Evolutionary conservation across 1,140 invertebrate genomes (phyloP).

Genomic region (Chionoecetes opilio): DNA sequence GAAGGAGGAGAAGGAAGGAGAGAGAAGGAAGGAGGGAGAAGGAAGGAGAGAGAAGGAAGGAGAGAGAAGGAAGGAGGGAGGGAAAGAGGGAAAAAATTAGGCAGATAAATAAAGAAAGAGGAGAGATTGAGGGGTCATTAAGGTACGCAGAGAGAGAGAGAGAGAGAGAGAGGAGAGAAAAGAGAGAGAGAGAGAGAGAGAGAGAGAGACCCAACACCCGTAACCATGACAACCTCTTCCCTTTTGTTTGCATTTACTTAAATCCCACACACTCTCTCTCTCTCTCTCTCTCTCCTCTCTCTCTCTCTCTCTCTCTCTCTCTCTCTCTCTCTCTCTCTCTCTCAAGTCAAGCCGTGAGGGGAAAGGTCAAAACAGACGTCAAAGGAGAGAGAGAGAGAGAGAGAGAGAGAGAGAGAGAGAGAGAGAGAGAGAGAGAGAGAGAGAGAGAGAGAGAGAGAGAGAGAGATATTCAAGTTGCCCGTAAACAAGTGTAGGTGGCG

Average conservation of each 20-base stretch:
- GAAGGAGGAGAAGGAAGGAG: no score
- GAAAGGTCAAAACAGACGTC: neutral
- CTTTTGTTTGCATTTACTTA: neutral
- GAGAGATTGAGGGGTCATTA: neutral
- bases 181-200: slow-evolving; percentile 55
- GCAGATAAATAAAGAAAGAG: neutral
- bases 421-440: slow-evolving; percentile 8
- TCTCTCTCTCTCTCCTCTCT: neutral
- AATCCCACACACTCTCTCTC: slow-evolving; percentile 11
- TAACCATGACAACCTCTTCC: slow-evolving; percentile 38
- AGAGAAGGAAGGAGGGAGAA: no score
- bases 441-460: no score
- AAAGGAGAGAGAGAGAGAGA: no score
- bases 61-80: no score
- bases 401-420: no score
- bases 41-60: no score
- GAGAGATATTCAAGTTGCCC: no score
- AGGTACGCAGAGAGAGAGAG: neutral
- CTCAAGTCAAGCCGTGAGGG: no score
- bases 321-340: no score
- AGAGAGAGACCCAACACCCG: neutral
- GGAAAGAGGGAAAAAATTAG: neutral
- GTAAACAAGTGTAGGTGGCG: no score
- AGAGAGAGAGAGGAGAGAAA: neutral
- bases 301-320: neutral